Base-by-base conservation (phyloP, 1,140 invertebrate genomes). In the Cotesia chilonis region DNA sequence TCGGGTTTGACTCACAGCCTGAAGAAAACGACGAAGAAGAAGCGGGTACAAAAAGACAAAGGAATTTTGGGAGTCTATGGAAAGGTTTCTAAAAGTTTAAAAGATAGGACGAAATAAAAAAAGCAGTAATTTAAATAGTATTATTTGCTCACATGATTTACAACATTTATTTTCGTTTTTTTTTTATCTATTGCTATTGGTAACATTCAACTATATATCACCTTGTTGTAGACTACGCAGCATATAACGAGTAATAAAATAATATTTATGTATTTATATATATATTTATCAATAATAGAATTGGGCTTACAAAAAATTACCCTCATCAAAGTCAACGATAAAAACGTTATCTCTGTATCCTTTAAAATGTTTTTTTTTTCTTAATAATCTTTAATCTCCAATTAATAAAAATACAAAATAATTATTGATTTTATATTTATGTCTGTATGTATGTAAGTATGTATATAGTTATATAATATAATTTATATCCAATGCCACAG, bases 1-100 rank as follows among this genome's bases (percentile, higher is more conserved):
- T 84, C 87, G 51, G 85, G 88, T 51, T 82, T 89, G 7, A 81
- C 84, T 12, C 84, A 80, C 54, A 89, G 82, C 77, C 85, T 88
- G 71, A 76, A 78, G 37, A 79, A 81, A 52, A 81, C 81, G 59
- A 20, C 63, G 59, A 76, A 70, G 6, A 76, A 81, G n/a, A 79
- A 81, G 70, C 68, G 82, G 57, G 86, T 85, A 75, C 83, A 75
- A 52, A 70, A 54, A 12, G 72, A 70, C n/a, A 20, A 57, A 4
- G 77, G 74, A 64, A 76, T 88, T 65, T 75, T 87, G 71, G 80
- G 75, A 9, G 68, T 81, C 70, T 88, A 88, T 77, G 86, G 87
- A 52, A 85, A 82, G 77, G 78, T 86, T 28, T 35, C 60, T 5
- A 79, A 78, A 36, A 66, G 55, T 61, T 36, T 2, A 20, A 20